A percentile compares a stretch with the other conserved stretches of the same genome.
Conservation (phyloP, 2,797 vertebrate species). For the Gobionotothen gibberifrons region DNA sequence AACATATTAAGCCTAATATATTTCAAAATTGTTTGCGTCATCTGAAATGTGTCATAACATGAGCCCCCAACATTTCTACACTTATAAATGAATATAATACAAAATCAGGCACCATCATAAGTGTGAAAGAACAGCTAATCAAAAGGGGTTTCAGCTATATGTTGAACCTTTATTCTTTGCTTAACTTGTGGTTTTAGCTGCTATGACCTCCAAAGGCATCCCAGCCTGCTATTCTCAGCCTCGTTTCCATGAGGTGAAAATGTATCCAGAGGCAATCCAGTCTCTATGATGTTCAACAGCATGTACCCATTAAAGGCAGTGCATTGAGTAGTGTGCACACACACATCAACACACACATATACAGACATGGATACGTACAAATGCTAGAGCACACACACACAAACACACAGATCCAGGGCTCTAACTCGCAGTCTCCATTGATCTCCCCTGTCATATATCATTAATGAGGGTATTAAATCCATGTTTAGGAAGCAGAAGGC, state of each 20-base stretch:
- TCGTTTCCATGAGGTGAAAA: constrained; percentile 74
- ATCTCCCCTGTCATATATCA: constrained; percentile 99
- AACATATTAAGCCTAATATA: not conserved
- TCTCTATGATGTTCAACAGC: constrained; percentile 94
- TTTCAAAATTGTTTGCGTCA: not conserved
- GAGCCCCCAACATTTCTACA: not conserved
- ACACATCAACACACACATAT: constrained; percentile 22
- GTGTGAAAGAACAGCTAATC: not conserved
- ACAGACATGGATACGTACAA: constrained; percentile 44
- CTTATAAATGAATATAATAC: not conserved
- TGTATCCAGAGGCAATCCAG: constrained; percentile 88
- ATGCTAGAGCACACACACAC: constrained; percentile 6
- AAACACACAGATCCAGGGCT: constrained; percentile 75
- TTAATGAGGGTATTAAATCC: constrained; percentile 99
- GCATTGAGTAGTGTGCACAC: constrained; percentile 65
- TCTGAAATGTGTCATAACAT: not conserved
- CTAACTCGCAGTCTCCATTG: constrained; percentile 91
- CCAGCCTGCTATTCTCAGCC: constrained; percentile 55
- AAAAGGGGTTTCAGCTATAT: not conserved
- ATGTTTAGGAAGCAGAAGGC: constrained; percentile 95
- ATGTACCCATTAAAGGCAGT: constrained; percentile 92
- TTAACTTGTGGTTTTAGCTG: constrained; percentile 34
- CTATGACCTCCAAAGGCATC: constrained; percentile 51
- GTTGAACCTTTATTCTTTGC: constrained; percentile 22
- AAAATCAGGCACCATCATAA: not conserved